These are phyloP conservation scores for Thunnus albacares DNA, from an alignment of 2,797 vertebrate species.

Conservation along the genomic window DNA sequence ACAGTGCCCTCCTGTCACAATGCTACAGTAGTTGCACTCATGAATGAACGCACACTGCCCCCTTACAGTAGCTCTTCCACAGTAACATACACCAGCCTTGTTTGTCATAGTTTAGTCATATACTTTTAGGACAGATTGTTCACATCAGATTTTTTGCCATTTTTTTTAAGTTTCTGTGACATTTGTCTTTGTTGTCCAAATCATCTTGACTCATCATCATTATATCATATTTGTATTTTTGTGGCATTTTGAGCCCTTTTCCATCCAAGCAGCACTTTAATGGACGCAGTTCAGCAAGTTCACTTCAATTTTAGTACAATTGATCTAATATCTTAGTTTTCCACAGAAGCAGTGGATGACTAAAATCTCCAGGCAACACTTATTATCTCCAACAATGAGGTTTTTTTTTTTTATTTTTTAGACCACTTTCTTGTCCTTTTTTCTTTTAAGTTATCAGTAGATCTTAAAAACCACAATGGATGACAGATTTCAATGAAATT, in stretches of 20 bases:
- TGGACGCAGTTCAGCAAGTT: background rate
- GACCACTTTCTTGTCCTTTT: no score
- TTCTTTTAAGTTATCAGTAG: background rate
- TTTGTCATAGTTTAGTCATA: background rate
- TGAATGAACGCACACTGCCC: constrained; percentile 15
- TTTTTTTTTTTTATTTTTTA: no score
- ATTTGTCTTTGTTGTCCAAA: background rate
- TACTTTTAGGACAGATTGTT: background rate
- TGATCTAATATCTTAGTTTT: background rate
- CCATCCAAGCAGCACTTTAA: background rate
- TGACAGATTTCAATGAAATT: background rate
- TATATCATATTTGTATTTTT: background rate
- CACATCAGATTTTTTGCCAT: no score
- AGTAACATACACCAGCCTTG: background rate
- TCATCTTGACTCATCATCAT: constrained; percentile 7
- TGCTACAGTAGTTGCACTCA: constrained; percentile 27
- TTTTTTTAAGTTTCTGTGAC: background rate
- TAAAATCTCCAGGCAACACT: background rate
- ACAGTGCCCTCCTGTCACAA: constrained; percentile 38
- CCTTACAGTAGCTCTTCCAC: background rate
- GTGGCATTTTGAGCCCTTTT: background rate
- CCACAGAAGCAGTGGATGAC: background rate
- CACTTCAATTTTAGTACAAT: background rate
- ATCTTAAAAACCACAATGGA: background rate
- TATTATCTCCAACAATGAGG: background rate